Percentiles rank a stretch among this genome's conserved stretches.
Conservation (phyloP, 1,140 invertebrate species). For the Amyelois transitella region DNA sequence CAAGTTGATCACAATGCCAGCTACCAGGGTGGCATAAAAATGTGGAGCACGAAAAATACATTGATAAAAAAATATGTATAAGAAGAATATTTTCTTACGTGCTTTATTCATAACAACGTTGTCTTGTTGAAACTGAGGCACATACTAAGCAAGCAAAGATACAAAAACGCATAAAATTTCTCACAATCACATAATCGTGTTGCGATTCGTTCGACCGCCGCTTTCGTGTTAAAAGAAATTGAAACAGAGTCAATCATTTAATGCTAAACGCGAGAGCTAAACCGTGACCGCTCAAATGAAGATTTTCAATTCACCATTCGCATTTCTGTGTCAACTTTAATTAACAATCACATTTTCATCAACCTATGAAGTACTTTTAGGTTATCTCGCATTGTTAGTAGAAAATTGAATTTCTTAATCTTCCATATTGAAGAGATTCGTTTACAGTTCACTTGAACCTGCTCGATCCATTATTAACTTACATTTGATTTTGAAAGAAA, state of each 20-base stretch:
- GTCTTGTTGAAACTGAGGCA: constrained; percentile 48
- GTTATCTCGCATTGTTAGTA: constrained; percentile 49
- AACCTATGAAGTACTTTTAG: constrained; percentile 40
- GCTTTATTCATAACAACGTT: constrained; percentile 62
- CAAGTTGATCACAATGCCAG: constrained; percentile 51
- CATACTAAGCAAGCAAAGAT: constrained; percentile 55
- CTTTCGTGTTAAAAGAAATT: constrained; percentile 70
- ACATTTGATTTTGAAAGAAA: not conserved
- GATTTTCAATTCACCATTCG: constrained; percentile 63
- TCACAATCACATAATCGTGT: constrained; percentile 71
- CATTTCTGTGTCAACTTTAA: constrained; percentile 72
- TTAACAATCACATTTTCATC: constrained; percentile 70
- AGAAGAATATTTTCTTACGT: constrained; percentile 33
- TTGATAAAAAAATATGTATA: constrained; percentile 9
- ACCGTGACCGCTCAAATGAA: constrained; percentile 69
- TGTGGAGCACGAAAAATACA: constrained; percentile 25
- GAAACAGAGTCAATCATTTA: constrained; percentile 72
- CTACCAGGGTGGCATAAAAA: constrained; percentile 54
- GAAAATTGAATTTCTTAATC: constrained; percentile 57
- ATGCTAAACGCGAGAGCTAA: constrained; percentile 65
- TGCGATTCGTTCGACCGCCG: constrained; percentile 64
- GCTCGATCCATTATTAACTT: not conserved
- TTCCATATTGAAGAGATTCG: constrained; percentile 30
- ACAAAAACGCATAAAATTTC: constrained; percentile 56
- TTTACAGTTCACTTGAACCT: not conserved